These are phyloP conservation scores for Geotrypetes seraphini DNA, from an alignment of 2,797 vertebrate genomes.

Conservation along the genomic window DNA sequence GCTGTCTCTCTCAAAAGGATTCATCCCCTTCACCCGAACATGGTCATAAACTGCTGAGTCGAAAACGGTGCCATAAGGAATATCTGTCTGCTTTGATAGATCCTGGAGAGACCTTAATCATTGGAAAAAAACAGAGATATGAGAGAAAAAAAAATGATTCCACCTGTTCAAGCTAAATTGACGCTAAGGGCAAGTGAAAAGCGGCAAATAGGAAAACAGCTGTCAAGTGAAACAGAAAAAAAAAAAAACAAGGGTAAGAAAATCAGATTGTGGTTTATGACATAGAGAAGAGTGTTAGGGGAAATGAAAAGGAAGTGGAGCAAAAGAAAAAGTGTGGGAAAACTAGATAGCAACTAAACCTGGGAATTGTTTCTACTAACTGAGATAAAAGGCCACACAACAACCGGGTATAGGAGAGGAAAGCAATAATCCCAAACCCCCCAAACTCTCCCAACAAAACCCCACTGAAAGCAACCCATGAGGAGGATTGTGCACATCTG, in stretches of 20 bases:
- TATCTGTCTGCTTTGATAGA: constrained; percentile 89
- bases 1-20: constrained; percentile 93
- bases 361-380: no score
- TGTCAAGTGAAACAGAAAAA: neutral
- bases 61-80: constrained; percentile 91
- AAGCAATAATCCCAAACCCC: no score
- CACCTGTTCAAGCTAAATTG: constrained; percentile 3
- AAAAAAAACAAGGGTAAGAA: neutral
- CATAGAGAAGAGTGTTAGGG: neutral
- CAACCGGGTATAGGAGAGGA: no score
- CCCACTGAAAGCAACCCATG: no score
- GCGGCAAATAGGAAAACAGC: neutral
- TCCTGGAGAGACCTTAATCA: constrained; percentile 86
- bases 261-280: constrained; percentile 1
- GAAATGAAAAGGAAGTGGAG: neutral
- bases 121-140: constrained; percentile 21
- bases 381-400: no score
- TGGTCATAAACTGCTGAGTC: constrained; percentile 95
- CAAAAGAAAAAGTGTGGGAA: neutral
- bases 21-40: constrained; percentile 87
- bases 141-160: constrained; percentile 5
- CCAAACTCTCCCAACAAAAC: no score
- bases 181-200: constrained; percentile 14
- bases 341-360: neutral
- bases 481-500: no score